These are phyloP conservation scores for Xestia sexstrigata DNA, from an alignment of 2,888 invertebrate species.

Conservation along the genomic window DNA sequence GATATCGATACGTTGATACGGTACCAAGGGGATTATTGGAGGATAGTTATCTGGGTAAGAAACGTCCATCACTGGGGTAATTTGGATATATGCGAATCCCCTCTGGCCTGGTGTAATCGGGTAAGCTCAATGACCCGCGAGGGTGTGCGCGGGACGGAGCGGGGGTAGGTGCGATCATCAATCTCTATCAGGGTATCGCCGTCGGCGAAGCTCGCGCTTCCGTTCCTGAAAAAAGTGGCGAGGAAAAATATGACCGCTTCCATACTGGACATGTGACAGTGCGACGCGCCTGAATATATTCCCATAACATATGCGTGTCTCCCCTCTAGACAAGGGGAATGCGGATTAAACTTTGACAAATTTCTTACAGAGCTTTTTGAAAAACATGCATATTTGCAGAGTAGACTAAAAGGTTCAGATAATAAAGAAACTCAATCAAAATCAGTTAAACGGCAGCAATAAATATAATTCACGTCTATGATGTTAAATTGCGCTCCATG, in stretches of 20 bases:
- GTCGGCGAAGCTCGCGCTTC: conserved; percentile 76
- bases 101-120: conserved; percentile 84
- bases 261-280: conserved; percentile 75
- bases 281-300: conserved; percentile 60
- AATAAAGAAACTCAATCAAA: conserved; percentile 13
- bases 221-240: conserved; percentile 80
- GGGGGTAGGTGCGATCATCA: conserved; percentile 82
- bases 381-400: background rate
- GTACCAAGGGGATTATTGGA: conserved; percentile 74
- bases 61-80: conserved; percentile 88
- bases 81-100: conserved; percentile 90
- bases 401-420: conserved; percentile 1
- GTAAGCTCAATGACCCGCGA: conserved; percentile 83
- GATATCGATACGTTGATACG: conserved; percentile 63
- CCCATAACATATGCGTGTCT: conserved; percentile 51
- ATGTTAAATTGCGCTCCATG: conserved; percentile 28
- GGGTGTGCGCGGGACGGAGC: conserved; percentile 67
- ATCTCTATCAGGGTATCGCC: conserved; percentile 87
- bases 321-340: conserved; percentile 40
- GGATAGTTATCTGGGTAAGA: conserved; percentile 84
- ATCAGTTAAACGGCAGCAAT: background rate
- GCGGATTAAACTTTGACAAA: conserved; percentile 45
- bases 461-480: conserved; percentile 9
- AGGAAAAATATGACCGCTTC: conserved; percentile 85
- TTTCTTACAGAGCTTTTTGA: conserved; percentile 23